phyloP scores from a whole-genome alignment of 2,113 vertebrate species.

The Ginglymostoma cirratum region DNA sequence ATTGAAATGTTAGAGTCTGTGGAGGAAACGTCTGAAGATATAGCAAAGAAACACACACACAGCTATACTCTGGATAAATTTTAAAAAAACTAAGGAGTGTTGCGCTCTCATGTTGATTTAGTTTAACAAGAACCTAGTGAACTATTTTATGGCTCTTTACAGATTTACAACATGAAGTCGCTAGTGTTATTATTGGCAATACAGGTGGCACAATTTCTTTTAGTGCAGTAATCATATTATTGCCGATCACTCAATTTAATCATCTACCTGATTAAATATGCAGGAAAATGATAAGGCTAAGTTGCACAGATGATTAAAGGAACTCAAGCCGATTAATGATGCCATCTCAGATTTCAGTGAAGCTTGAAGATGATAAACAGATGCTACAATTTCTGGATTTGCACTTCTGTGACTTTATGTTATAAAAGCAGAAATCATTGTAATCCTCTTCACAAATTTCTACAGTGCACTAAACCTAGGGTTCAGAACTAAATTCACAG shows the following conservation, averaged over 20 bases:
- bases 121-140: neutral
- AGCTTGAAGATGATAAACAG: slow-evolving; percentile 19
- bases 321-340: neutral
- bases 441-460: neutral
- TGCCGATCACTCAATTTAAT: slow-evolving; percentile 22
- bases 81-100: neutral
- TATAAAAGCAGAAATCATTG: neutral
- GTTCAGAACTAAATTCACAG: neutral
- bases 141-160: neutral
- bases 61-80: neutral
- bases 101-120: neutral
- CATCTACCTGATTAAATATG: slow-evolving; percentile 31
- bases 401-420: slow-evolving; percentile 17
- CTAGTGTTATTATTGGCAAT: neutral
- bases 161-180: neutral
- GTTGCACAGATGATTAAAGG: slow-evolving; percentile 31
- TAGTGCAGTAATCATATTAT: slow-evolving; percentile 17
- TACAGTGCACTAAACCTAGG: neutral
- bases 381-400: slow-evolving; percentile 19
- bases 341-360: slow-evolving; percentile 18
- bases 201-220: neutral
- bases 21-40: neutral
- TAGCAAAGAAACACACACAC: neutral
- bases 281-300: neutral
- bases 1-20: neutral